A percentile compares a stretch with the other conserved stretches of the same genome.
Conservation (phyloP, 2,113 vertebrate genomes). For the Oncorhynchus mykiss region DNA sequence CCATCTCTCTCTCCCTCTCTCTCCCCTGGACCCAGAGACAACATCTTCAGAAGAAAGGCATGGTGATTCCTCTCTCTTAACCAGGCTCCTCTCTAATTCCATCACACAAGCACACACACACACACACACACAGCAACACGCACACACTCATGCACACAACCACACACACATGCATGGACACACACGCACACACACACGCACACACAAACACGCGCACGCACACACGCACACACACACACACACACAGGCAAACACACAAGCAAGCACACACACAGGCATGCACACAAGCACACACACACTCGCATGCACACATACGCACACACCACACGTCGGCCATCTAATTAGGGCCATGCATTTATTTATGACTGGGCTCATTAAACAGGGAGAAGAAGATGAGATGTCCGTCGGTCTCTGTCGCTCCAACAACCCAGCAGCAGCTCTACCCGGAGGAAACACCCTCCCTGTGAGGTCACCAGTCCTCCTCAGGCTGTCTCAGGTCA, state of each 20-base stretch:
- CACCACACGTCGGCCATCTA: slow-evolving; percentile 66
- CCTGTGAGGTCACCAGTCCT: slow-evolving; percentile 53
- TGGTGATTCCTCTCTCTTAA: slow-evolving; percentile 52
- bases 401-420: slow-evolving; percentile 45
- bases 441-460: slow-evolving; percentile 68
- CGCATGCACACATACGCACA: too few relatives aligned
- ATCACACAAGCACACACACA: slow-evolving; percentile 1
- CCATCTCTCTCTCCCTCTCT: too few relatives aligned
- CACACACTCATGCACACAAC: too few relatives aligned
- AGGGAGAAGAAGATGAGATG: slow-evolving; percentile 59
- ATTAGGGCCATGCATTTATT: slow-evolving; percentile 81
- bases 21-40: slow-evolving; percentile 50
- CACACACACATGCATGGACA: too few relatives aligned
- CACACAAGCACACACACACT: background rate
- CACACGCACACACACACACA: too few relatives aligned
- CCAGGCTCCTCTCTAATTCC: slow-evolving; percentile 46
- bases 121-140: too few relatives aligned
- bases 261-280: too few relatives aligned
- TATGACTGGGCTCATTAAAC: slow-evolving; percentile 76
- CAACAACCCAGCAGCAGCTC: slow-evolving; percentile 62
- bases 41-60: slow-evolving; percentile 67
- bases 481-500: slow-evolving; percentile 66
- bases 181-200: background rate
- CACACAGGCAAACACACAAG: too few relatives aligned
- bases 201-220: slow-evolving; percentile 15